phyloP scores from a whole-genome alignment of 1,140 invertebrate species.

The Aphidius ervi region DNA sequence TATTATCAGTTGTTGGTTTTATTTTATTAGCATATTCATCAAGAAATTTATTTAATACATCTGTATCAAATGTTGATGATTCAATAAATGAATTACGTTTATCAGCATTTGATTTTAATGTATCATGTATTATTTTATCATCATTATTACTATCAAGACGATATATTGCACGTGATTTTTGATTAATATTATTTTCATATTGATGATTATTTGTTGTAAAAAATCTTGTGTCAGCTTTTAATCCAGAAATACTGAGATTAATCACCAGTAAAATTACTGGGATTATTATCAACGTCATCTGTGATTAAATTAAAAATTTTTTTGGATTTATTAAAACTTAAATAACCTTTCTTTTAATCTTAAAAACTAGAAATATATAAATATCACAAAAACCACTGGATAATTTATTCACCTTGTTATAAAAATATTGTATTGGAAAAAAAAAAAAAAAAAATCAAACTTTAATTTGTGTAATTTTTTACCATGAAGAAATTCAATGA shows the following conservation, averaged over 20 bases:
- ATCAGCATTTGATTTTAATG: conserved; percentile 24
- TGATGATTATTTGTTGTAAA: conserved; percentile 25
- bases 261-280: conserved; percentile 31
- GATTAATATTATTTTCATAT: neutral
- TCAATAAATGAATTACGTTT: conserved; percentile 37
- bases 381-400: too few species aligned
- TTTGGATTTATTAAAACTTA: too few species aligned
- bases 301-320: conserved; percentile 15
- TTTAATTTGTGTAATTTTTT: neutral
- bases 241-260: conserved; percentile 23
- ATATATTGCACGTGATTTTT: conserved; percentile 22
- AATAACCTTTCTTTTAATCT: too few species aligned
- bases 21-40: conserved; percentile 59
- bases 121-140: conserved; percentile 23
- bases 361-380: too few species aligned
- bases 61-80: conserved; percentile 50
- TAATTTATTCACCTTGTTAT: neutral
- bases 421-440: neutral
- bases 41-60: conserved; percentile 58
- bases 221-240: conserved; percentile 28
- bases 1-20: conserved; percentile 42
- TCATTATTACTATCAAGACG: conserved; percentile 20
- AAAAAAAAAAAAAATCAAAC: conserved; percentile 5
- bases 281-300: conserved; percentile 41
- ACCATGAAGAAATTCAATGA: conserved; percentile 1